Conservation (phyloP, 2,888 invertebrate genomes). For the Chamaedrilus cognettii region DNA sequence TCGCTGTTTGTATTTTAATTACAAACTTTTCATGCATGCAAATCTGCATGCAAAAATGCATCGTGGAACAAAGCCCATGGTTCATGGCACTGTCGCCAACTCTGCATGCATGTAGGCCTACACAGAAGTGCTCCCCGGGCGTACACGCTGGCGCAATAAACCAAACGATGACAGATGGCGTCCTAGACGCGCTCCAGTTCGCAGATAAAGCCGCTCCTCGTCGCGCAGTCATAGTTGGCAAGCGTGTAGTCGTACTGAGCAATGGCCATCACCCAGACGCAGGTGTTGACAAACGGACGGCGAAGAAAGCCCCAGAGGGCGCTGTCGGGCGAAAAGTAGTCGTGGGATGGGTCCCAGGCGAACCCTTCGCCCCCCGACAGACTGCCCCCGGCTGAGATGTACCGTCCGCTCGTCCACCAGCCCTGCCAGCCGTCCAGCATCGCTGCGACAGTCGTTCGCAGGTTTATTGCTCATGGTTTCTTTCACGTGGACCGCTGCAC, state of each 20-base stretch:
- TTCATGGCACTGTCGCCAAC: too few species aligned
- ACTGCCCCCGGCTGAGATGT: neutral
- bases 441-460: conserved; percentile 6
- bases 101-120: too few species aligned
- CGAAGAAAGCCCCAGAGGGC: conserved; percentile 16
- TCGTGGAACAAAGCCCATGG: too few species aligned
- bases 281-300: conserved; percentile 14
- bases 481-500: too few species aligned
- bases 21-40: too few species aligned
- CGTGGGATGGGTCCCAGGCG: neutral
- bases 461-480: too few species aligned
- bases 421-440: conserved; percentile 9
- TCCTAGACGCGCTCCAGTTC: too few species aligned
- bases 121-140: too few species aligned
- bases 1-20: too few species aligned
- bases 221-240: conserved; percentile 19
- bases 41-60: too few species aligned
- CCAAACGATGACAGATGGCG: too few species aligned
- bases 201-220: conserved; percentile 22
- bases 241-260: conserved; percentile 18
- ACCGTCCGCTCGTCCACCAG: conserved; percentile 2
- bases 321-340: neutral
- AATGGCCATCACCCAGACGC: conserved; percentile 21
- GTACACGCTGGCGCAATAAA: too few species aligned
- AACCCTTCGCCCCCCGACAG: neutral